Base-by-base conservation (phyloP, 2,888 invertebrate genomes). In the Zhengitettix transpicula region DNA sequence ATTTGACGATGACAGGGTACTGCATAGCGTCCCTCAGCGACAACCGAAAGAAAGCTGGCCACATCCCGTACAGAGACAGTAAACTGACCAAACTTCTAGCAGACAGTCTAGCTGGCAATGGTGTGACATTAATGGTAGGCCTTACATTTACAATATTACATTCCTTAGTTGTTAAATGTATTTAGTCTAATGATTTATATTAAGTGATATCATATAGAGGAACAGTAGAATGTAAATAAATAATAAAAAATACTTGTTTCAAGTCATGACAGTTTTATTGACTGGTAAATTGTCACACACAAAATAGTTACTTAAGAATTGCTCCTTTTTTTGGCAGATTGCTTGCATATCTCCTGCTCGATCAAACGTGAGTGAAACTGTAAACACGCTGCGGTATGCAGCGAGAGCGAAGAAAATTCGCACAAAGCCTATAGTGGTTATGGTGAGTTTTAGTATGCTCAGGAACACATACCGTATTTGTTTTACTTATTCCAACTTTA, bases 61-160 rank as follows among this genome's bases (percentile, higher is more conserved):
- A 96, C 72, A 94, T 96, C 63, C 95, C 95, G 0, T 96, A 95
- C 73, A 75, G 96, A 67, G 95, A 96, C 74, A 93, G 93, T 69
- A 93, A 95, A 72, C 77, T 96, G 57, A 96, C 96, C 9, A 96
- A 96, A 73, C 75, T 96, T 9, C 73, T 96, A 58, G 92, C 95
- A 0, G 95, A 96, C 72, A 94, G 94, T 67, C 78, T 96, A 9
- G 92, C 94, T 0, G 95, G 96, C 52, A 93, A 89, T 69, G 95
- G 95, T 9, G 92, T 94, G 9, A 93, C 95, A 0, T 77, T 96
- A 12, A 96, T 96, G 95, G 92, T 91, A 75, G 75, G 71, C 64
- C 58, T n/a, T 9, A 8, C 53, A n/a, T n/a, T n/a, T n/a, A n/a
- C n/a, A n/a, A n/a, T n/a, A n/a, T n/a, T n/a, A n/a, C n/a, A n/a